phyloP scores from a whole-genome alignment of 1,140 invertebrate species.

The Muscidifurax raptorellus region DNA sequence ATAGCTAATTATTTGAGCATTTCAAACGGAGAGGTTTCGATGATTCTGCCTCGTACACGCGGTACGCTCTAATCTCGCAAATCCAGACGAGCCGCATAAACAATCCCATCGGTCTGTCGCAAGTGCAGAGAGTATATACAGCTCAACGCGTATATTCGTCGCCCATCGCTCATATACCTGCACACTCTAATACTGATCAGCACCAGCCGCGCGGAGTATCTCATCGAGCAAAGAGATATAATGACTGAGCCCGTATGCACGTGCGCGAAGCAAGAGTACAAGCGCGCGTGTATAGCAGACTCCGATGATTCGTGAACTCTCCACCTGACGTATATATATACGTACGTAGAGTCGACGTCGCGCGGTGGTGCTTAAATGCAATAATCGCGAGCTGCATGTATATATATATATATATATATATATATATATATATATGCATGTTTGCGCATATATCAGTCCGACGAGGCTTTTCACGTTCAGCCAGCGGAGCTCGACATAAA shows the following conservation, averaged over 20 bases:
- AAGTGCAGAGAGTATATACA: not conserved
- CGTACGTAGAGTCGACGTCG: not conserved
- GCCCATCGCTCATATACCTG: too few species aligned
- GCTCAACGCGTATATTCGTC: not conserved
- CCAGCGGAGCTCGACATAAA: not conserved
- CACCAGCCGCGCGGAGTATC: slow-evolving; percentile 13
- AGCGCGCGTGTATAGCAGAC: too few species aligned
- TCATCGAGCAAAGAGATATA: slow-evolving; percentile 35
- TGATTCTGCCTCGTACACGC: not conserved
- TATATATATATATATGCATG: not conserved
- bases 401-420: slow-evolving; percentile 6
- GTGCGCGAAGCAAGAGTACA: too few species aligned
- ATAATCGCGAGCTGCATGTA: not conserved
- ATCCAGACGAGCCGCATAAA: not conserved
- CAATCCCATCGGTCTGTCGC: not conserved
- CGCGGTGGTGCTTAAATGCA: not conserved
- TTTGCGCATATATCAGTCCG: not conserved
- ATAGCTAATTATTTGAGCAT: too few species aligned
- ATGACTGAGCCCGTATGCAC: not conserved
- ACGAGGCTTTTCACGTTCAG: not conserved
- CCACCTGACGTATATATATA: not conserved
- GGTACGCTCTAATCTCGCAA: not conserved
- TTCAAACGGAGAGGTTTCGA: not conserved
- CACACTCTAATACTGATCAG: not conserved
- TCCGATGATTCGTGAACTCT: slow-evolving; percentile 21